Base-by-base conservation (phyloP, 2,888 invertebrate species). In the Hyposoter dolosus region DNA sequence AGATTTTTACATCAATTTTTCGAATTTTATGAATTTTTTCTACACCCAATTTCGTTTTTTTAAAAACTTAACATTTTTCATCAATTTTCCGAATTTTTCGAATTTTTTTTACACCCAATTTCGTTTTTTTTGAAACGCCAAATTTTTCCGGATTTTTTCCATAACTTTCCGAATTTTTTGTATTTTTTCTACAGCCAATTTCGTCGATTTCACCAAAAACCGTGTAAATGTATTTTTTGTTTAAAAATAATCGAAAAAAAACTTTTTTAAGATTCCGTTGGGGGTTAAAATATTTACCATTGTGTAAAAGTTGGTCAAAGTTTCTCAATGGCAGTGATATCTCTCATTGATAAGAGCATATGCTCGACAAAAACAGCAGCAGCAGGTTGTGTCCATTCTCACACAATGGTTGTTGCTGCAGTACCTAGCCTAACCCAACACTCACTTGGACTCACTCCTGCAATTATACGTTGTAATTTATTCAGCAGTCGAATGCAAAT, bases 401-500 rank as follows among this genome's bases (percentile, higher is more conserved):
- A 53, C 72, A 75, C 75, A 82, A 84, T 88, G 75, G 68, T 88
- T 79, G 66, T 81, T 35, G 65, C 40, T 35, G 65, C 40, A 40
- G 68, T 84, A 90, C 90, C 90, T 90, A 90, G 82, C 89, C 71
- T 90, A 86, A 90, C 88, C 88, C 75, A 68, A 63, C 35, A 28
- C 17, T 71, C 32, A 68, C 32, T 50, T 50, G n/a, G 28, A 47
- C 28, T 15, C 12, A 69, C 47, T 69, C 47, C 28, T 69, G 69
- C 23, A 69, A 19, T 28, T 69, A 47, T 35, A 47, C 17, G 28
- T 43, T 40, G 1, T 17, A 66, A 69, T 69, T 47, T 28, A 28
- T 69, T 23, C 69, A 4, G 1, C 32, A 69, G 47, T 10, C 15
- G 23, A 40, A n/a, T 19, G 19, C 19, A 43, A 19, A 0, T 15